Evolutionary conservation across 2,888 invertebrate genomes (phyloP).

Genomic region (Eupithecia pulchellata): DNA sequence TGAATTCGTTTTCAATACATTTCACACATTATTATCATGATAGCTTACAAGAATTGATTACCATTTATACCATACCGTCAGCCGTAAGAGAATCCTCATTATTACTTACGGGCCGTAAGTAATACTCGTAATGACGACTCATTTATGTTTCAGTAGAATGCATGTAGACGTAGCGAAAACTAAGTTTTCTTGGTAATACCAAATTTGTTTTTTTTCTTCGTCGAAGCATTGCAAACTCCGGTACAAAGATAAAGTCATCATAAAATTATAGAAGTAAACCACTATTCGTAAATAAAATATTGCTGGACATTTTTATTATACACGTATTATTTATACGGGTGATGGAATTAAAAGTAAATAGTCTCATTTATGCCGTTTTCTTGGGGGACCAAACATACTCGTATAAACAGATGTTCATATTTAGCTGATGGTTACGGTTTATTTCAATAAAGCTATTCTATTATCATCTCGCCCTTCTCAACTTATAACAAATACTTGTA

Average conservation of each 20-base stretch:
- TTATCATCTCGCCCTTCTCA: not conserved
- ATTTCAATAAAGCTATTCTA: not conserved
- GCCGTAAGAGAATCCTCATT: no score
- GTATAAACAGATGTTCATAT: not conserved
- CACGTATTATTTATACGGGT: not conserved
- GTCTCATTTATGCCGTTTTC: not conserved
- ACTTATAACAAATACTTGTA: not conserved
- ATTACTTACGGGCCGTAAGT: no score
- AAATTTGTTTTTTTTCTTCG: no score
- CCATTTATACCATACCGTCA: no score
- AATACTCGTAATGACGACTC: no score
- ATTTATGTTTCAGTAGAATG: not conserved
- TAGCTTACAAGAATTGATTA: not conserved
- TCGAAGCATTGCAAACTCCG: no score
- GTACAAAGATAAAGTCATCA: not conserved
- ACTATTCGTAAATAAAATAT: no score
- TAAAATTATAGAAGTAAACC: not conserved
- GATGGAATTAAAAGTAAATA: no score
- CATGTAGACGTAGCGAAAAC: not conserved
- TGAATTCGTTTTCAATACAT: conserved; percentile 44
- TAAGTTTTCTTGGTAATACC: not conserved
- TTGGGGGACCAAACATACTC: not conserved
- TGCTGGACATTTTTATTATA: not conserved
- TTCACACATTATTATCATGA: conserved; percentile 48
- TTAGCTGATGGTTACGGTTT: not conserved